Conservation (phyloP, 2,888 invertebrate species). For the Unio delphinus region DNA sequence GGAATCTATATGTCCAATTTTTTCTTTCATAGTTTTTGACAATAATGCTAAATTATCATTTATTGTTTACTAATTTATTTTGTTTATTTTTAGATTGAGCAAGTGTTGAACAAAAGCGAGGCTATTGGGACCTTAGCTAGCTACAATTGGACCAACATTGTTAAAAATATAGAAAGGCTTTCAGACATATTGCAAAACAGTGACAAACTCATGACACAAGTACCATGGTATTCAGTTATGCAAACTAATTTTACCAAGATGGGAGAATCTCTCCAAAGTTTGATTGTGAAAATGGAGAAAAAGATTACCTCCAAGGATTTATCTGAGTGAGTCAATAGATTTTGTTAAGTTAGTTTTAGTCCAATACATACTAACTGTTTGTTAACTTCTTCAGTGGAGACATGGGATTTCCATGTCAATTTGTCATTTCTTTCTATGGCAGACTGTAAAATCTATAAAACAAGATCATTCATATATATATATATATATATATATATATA, state of each 20-base stretch:
- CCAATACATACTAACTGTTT: no score
- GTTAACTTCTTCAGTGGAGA: no score
- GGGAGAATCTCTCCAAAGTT: slow-evolving; percentile 5
- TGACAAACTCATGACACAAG: slow-evolving; percentile 1
- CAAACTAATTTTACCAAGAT: slow-evolving; percentile 12
- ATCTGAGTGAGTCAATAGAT: background rate
- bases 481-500: no score
- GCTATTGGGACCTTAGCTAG: background rate
- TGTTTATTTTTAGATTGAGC: slow-evolving; percentile 8
- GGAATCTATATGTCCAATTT: no score
- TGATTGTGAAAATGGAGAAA: background rate
- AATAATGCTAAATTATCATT: background rate
- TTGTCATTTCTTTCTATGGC: no score
- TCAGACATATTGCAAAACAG: slow-evolving; percentile 11
- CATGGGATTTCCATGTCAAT: no score
- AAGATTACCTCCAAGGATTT: background rate
- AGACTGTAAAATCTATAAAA: no score
- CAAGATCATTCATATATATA: no score
- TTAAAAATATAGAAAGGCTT: slow-evolving; percentile 17
- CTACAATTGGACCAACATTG: slow-evolving; percentile 21
- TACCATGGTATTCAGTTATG: slow-evolving; percentile 10
- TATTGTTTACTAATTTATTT: background rate
- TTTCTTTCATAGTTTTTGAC: no score
- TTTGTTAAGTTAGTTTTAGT: no score
- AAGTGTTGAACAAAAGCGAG: background rate